Conservation (phyloP, 2,888 invertebrate genomes). For the Diplazon laetatorius region DNA sequence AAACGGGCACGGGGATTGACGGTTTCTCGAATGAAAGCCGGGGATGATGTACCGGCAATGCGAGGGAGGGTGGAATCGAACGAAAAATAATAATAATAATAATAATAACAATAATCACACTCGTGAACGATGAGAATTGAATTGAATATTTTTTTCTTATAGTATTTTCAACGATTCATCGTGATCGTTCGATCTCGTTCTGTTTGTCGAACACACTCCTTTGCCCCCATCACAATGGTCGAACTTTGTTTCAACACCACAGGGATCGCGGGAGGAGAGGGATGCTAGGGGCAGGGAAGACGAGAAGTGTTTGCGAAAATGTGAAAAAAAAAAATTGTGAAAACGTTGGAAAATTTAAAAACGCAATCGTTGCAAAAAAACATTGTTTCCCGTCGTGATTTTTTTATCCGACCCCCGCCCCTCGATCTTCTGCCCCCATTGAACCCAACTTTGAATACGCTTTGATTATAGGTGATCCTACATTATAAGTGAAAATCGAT, state of each 20-base stretch:
- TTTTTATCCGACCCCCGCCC: slow-evolving; percentile 41
- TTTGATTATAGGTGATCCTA: slow-evolving; percentile 58
- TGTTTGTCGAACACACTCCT: slow-evolving; percentile 10
- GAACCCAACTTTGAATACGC: slow-evolving; percentile 53
- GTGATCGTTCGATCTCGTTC: slow-evolving; percentile 31
- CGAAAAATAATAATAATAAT: neutral
- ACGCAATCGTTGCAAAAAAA: slow-evolving; percentile 23
- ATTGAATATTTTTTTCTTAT: slow-evolving; percentile 40
- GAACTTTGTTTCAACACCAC: slow-evolving; percentile 25
- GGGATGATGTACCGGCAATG: slow-evolving; percentile 11
- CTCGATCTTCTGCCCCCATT: too few relatives aligned
- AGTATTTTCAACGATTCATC: slow-evolving; percentile 16
- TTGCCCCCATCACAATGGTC: slow-evolving; percentile 2
- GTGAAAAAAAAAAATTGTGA: neutral
- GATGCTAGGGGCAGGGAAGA: neutral
- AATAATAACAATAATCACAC: neutral
- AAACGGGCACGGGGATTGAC: slow-evolving; percentile 18
- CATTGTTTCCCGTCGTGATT: slow-evolving; percentile 5
- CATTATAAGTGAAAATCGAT: slow-evolving; percentile 28
- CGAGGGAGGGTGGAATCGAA: neutral
- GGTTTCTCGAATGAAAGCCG: slow-evolving; percentile 21
- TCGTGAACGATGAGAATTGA: slow-evolving; percentile 36
- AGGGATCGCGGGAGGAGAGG: slow-evolving; percentile 8
- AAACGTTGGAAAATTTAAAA: slow-evolving; percentile 6
- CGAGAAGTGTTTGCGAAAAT: too few relatives aligned